Conservation (phyloP, 2,888 invertebrate genomes). For the Netelia virgata region DNA sequence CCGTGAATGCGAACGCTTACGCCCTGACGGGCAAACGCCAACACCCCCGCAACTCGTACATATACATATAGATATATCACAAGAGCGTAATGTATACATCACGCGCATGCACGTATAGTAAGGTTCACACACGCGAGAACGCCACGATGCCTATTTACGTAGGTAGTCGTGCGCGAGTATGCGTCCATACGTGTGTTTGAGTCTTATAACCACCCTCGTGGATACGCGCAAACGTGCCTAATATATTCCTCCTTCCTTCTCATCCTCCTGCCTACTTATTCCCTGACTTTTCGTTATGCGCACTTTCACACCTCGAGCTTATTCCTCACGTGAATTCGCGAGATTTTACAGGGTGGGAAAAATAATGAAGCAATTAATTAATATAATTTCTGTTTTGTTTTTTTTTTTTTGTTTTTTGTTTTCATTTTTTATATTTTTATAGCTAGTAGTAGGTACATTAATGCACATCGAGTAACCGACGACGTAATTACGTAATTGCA, state of each 20-base stretch:
- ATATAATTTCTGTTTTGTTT: neutral
- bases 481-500: too few relatives aligned
- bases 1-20: slow-evolving; percentile 82
- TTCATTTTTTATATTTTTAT: neutral
- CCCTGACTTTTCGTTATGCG: slow-evolving; percentile 71
- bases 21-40: slow-evolving; percentile 81
- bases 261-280: slow-evolving; percentile 29
- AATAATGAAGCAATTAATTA: neutral
- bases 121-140: slow-evolving; percentile 39
- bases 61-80: slow-evolving; percentile 28
- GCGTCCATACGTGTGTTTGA: slow-evolving; percentile 13
- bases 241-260: slow-evolving; percentile 51
- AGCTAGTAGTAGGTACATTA: slow-evolving; percentile 8
- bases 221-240: slow-evolving; percentile 47
- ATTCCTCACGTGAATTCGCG: slow-evolving; percentile 58
- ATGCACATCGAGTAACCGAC: too few relatives aligned
- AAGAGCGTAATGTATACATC: slow-evolving; percentile 21
- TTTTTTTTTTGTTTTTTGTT: neutral
- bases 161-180: slow-evolving; percentile 51
- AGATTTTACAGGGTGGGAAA: neutral
- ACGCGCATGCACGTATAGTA: slow-evolving; percentile 59
- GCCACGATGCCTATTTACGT: slow-evolving; percentile 57
- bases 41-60: slow-evolving; percentile 72
- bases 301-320: slow-evolving; percentile 78
- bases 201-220: slow-evolving; percentile 41